Conservation (phyloP, 92 coral and sea anemone species). For the Paragorgia papillata region DNA sequence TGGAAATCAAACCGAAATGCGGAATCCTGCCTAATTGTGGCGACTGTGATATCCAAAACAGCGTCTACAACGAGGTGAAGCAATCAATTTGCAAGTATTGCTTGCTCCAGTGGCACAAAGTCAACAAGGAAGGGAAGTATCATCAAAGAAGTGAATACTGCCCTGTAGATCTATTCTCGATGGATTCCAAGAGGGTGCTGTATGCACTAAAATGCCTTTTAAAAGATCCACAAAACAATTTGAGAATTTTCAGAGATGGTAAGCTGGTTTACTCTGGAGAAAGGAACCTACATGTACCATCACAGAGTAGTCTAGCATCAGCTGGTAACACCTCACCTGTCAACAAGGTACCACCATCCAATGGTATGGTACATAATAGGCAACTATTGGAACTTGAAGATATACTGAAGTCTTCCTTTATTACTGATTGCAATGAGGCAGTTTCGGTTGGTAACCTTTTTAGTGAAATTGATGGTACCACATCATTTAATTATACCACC, state of each 20-base stretch:
- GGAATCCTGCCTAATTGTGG: constrained; percentile 75
- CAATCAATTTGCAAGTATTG: constrained; percentile 77
- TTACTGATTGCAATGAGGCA: neutral
- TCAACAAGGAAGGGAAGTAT: constrained; percentile 74
- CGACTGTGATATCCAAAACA: neutral
- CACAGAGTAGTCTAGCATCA: neutral
- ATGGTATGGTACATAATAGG: neutral
- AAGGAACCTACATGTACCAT: constrained; percentile 5
- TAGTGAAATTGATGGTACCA: neutral
- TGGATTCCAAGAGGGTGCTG: constrained; percentile 63
- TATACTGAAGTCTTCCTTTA: neutral
- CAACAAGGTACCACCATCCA: constrained; percentile 1
- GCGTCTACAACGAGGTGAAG: constrained; percentile 41
- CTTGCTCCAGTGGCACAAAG: constrained; percentile 79
- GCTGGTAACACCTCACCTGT: neutral
- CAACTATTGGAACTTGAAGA: constrained; percentile 13
- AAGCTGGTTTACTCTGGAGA: constrained; percentile 71
- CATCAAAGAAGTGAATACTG: constrained; percentile 76
- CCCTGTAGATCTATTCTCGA: constrained; percentile 85
- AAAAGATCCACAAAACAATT: constrained; percentile 85
- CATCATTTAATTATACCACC: neutral
- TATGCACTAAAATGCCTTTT: constrained; percentile 76
- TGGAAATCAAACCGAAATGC: constrained; percentile 94
- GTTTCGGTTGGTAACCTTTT: neutral
- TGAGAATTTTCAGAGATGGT: constrained; percentile 86